Evolutionary conservation across 2,113 vertebrate genomes (phyloP).

Genomic region (Cyanoramphus novaezelandiae): DNA sequence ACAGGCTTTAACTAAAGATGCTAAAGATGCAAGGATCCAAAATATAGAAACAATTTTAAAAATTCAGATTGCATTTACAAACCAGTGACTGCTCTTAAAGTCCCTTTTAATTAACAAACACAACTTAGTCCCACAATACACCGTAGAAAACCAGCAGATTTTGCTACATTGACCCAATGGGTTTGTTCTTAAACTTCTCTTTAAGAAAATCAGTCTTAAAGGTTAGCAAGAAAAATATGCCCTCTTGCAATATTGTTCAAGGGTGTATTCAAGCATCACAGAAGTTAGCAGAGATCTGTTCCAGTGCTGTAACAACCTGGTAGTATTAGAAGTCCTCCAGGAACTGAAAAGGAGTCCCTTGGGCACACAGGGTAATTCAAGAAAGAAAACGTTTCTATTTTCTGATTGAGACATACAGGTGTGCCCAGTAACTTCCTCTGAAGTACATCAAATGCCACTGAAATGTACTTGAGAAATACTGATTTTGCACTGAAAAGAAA

Average conservation of each 20-base stretch:
- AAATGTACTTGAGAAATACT: neutral
- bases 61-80: neutral
- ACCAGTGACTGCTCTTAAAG: neutral
- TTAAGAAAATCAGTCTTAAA: neutral
- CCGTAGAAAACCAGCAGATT: neutral
- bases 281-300: constrained; percentile 26
- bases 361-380: neutral
- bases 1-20: neutral
- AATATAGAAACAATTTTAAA: neutral
- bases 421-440: neutral
- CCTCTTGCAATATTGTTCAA: neutral
- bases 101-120: neutral
- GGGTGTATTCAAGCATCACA: neutral
- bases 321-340: neutral
- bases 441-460: neutral
- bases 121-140: neutral
- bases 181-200: neutral
- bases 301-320: constrained; percentile 35
- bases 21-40: neutral
- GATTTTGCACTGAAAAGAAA: neutral
- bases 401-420: neutral
- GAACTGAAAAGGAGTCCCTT: neutral
- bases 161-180: neutral
- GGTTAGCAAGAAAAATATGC: neutral
- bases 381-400: constrained; percentile 13